Percentiles rank a stretch among this genome's conserved stretches.
These are phyloP conservation scores for Erpobdella octoculata DNA, from an alignment of 2,888 invertebrate species.

Conservation along the genomic window DNA sequence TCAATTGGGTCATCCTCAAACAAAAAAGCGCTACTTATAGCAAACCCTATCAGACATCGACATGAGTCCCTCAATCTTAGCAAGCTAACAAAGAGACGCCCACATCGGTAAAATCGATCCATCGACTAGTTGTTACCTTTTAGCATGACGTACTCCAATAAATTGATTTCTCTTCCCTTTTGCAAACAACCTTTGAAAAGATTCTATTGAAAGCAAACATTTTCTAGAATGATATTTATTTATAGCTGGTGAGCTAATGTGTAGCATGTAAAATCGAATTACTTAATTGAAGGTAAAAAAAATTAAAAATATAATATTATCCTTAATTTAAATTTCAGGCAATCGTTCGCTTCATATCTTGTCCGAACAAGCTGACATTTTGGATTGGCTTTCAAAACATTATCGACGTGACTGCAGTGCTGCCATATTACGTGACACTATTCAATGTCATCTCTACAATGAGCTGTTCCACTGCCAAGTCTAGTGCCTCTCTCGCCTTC, in stretches of 20 bases:
- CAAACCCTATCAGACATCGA: too few species aligned
- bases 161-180: too few species aligned
- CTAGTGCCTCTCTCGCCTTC: slow-evolving; percentile 54
- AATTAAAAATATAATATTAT: neutral
- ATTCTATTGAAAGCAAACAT: too few species aligned
- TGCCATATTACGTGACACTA: slow-evolving; percentile 55
- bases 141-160: too few species aligned
- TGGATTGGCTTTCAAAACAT: slow-evolving; percentile 54
- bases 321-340: slow-evolving; percentile 55
- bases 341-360: slow-evolving; percentile 51
- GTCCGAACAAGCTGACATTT: slow-evolving; percentile 53
- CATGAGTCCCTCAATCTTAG: too few species aligned
- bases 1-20: too few species aligned
- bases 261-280: neutral
- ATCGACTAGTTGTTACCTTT: too few species aligned
- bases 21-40: too few species aligned
- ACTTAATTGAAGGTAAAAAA: neutral
- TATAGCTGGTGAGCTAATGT: neutral
- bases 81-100: too few species aligned
- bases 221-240: too few species aligned
- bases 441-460: slow-evolving; percentile 38
- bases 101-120: too few species aligned
- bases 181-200: too few species aligned
- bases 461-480: slow-evolving; percentile 49
- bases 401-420: slow-evolving; percentile 54